Base-by-base conservation (phyloP, 2,797 vertebrate species). In the Semotilus atromaculatus region DNA sequence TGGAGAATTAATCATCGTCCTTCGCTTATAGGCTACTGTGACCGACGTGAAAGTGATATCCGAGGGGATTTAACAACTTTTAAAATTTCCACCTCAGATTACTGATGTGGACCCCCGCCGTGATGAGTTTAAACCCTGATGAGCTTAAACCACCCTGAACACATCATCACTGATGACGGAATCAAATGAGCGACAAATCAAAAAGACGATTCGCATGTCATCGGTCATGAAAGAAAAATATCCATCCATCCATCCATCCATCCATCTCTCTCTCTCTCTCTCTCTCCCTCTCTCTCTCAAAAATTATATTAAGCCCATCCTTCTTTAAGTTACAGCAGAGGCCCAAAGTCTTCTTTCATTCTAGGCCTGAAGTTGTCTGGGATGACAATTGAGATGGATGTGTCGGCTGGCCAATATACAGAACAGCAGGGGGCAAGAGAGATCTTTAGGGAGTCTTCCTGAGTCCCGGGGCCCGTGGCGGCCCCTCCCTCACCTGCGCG, bases 351-450 rank as follows among this genome's bases (percentile, higher is more conserved):
- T 64, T 21, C 38, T 45, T 55, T 76, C 14, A 8, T 58, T 38
- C 19, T 18, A 43, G 62, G 64, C 19, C 64, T 16, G 74, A 67
- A 34, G 73, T 43, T 81, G 75, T 88, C 85, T 87, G 71, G 66
- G 89, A 90, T 90, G 91, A 91, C 88, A 91, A 71, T 66, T 71
- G 85, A 71, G 70, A 82, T 86, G 77, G 81, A 86, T 86, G 88
- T 86, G 86, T 85, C 82, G 87, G 86, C 53, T 14, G 90, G 92
- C 94, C 94, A 93, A 94, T 95, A 93, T 92, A 92, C 94, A 94
- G 93, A 94, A 92, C 95, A 90, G 93, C 95, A 95, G 95, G 95
- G 95, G 95, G 95, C 94, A 94, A 93, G 92, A 94, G 92, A 86
- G 92, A 91, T 90, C 92, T 91, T 93, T 93, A 70, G 90, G 86